Percentiles rank a stretch among this genome's conserved stretches.
phyloP scores from a whole-genome alignment of 2,113 vertebrate genomes.

The Elachura formosa region DNA sequence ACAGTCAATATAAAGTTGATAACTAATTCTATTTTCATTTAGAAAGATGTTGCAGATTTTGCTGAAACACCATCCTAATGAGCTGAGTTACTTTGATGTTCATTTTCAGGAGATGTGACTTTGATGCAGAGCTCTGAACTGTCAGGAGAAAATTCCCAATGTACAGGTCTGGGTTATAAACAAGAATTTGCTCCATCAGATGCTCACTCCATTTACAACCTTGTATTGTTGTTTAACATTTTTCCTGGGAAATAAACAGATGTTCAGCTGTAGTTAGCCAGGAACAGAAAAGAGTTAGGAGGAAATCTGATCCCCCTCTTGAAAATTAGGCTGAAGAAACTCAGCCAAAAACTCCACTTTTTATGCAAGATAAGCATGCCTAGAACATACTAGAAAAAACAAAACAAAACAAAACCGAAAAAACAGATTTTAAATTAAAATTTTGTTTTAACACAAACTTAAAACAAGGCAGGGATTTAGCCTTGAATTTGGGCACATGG shows the following conservation, averaged over 20 bases:
- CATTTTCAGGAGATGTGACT: neutral
- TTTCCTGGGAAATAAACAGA: neutral
- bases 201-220: neutral
- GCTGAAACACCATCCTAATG: neutral
- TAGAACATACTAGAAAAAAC: neutral
- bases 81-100: neutral
- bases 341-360: neutral
- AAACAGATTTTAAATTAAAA: neutral
- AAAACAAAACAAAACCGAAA: neutral
- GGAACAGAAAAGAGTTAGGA: neutral
- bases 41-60: neutral
- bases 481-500: neutral
- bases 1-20: neutral
- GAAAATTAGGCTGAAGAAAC: neutral
- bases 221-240: neutral
- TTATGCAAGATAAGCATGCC: neutral
- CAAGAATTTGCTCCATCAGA: neutral
- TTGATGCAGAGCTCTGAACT: neutral
- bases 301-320: neutral
- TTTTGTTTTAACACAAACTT: neutral
- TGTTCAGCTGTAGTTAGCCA: neutral
- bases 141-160: neutral
- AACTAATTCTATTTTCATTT: neutral
- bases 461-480: neutral
- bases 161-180: neutral